Evolutionary conservation across 1,140 invertebrate species (phyloP).

Genomic region (Linepithema humile): DNA sequence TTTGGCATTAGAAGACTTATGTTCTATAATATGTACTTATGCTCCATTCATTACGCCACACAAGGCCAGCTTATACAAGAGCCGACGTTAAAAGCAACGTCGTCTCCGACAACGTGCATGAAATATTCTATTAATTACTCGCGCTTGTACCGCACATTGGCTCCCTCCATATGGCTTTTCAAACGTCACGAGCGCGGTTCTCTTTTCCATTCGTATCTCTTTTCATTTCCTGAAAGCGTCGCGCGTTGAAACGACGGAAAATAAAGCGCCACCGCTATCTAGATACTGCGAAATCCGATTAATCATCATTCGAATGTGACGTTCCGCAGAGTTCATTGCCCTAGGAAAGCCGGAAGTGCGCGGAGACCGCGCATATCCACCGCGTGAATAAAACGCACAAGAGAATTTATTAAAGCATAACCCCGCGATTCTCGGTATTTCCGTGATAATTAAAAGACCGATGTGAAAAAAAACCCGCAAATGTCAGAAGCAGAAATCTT

Average conservation of each 20-base stretch:
- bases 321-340: slow-evolving; percentile 4
- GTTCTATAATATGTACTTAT: neutral
- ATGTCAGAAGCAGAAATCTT: neutral
- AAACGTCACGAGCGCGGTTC: slow-evolving; percentile 25
- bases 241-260: slow-evolving; percentile 30
- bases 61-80: neutral
- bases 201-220: slow-evolving; percentile 22
- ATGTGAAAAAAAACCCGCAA: neutral
- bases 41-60: neutral
- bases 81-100: neutral
- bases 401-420: neutral
- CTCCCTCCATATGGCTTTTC: slow-evolving; percentile 26
- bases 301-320: slow-evolving; percentile 43
- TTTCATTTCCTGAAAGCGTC: slow-evolving; percentile 55
- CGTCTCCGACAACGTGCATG: neutral
- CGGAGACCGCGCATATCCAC: neutral
- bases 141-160: neutral
- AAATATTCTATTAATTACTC: slow-evolving; percentile 55
- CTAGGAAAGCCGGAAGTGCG: neutral
- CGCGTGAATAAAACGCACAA: neutral
- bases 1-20: neutral
- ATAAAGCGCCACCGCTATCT: slow-evolving; percentile 43
- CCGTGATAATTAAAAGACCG: neutral
- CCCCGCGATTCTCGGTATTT: neutral
- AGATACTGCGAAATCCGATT: slow-evolving; percentile 38